Evolutionary conservation across 2,113 vertebrate species (phyloP).

Genomic region (Sorex fumeus): DNA sequence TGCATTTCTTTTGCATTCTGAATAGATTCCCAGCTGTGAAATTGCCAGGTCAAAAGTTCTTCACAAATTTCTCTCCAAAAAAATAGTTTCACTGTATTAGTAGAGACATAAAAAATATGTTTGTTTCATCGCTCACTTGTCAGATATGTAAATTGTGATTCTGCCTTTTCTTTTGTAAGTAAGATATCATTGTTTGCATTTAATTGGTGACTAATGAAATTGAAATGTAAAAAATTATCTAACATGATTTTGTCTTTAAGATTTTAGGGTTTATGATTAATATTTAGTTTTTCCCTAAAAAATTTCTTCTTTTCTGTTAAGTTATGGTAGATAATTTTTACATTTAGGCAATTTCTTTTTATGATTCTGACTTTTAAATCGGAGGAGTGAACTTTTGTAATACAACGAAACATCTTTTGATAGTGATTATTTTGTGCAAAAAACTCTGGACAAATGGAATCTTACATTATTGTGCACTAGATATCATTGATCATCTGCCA

Average conservation of each 20-base stretch:
- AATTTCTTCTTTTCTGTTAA: constrained; percentile 16
- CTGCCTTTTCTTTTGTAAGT: constrained; percentile 31
- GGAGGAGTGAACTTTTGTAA: neutral
- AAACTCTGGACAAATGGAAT: neutral
- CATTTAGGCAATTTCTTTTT: constrained; percentile 35
- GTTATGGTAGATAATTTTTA: constrained; percentile 13
- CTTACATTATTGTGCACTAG: neutral
- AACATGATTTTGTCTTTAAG: neutral
- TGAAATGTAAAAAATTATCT: constrained; percentile 8
- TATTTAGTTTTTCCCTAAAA: neutral
- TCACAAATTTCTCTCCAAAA: constrained; percentile 1
- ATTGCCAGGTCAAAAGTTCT: neutral
- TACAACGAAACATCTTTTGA: neutral
- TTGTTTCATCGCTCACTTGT: neutral
- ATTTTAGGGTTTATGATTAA: constrained; percentile 40
- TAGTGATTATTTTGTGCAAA: constrained; percentile 35
- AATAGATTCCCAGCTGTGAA: constrained; percentile 37
- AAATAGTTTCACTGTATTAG: neutral
- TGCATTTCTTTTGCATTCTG: constrained; percentile 15
- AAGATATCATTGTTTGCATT: neutral
- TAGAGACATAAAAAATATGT: neutral
- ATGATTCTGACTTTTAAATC: constrained; percentile 24
- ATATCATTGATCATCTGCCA: constrained; percentile 23
- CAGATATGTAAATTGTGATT: constrained; percentile 23
- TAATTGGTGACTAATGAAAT: neutral